Percentiles rank a stretch among this genome's conserved stretches.
Evolutionary conservation across 2,888 invertebrate genomes (phyloP).

Genomic region (Pandemis heparana): DNA sequence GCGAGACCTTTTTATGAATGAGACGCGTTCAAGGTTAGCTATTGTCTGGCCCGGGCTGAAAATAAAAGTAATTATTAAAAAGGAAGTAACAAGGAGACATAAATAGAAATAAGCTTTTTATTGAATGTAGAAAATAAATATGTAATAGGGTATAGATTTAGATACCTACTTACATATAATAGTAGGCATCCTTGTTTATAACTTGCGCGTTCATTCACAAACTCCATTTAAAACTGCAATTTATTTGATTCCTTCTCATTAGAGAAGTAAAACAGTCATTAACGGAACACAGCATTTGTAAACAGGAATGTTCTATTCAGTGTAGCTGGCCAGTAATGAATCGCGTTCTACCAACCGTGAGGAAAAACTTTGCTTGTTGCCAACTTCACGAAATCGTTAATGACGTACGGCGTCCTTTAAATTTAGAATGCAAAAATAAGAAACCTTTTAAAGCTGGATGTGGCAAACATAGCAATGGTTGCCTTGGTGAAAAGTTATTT

Average conservation of each 20-base stretch:
- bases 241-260: constrained; percentile 27
- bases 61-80: not conserved
- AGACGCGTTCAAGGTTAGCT: not conserved
- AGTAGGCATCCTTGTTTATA: not conserved
- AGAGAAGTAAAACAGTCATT: constrained; percentile 26
- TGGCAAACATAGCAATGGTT: not conserved
- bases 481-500: not conserved
- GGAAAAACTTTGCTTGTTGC: constrained; percentile 19
- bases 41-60: not conserved
- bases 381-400: constrained; percentile 23
- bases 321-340: constrained; percentile 15
- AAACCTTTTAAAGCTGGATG: constrained; percentile 7
- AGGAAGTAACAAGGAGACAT: not conserved
- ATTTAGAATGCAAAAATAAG: constrained; percentile 12
- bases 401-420: constrained; percentile 19
- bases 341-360: constrained; percentile 14
- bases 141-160: not conserved
- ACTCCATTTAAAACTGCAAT: constrained; percentile 34
- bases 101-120: not conserved
- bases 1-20: constrained; percentile 2
- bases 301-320: constrained; percentile 22
- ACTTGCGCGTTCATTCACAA: not conserved
- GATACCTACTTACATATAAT: not conserved
- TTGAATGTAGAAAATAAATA: not conserved
- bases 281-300: constrained; percentile 22